Evolutionary conservation across 2,888 invertebrate genomes (phyloP).

Genomic region (Sarcophaga caerulescens): DNA sequence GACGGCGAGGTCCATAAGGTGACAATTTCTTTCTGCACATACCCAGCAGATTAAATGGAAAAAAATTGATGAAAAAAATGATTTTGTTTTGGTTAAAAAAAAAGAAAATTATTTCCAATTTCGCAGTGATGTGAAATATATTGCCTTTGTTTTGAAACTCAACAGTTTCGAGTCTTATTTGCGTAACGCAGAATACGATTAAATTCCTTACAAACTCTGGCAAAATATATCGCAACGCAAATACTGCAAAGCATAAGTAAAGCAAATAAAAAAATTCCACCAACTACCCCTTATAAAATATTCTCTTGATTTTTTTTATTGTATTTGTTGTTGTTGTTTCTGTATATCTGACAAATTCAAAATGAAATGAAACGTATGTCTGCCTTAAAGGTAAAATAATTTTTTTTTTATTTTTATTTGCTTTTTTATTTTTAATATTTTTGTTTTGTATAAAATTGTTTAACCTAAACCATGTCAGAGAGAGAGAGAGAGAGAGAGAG

Average conservation of each 20-base stretch:
- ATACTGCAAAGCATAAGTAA: constrained; percentile 33
- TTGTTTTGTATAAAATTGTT: constrained; percentile 34
- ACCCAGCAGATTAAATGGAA: too few species aligned
- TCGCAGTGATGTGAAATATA: too few species aligned
- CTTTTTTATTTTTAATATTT: constrained; percentile 18
- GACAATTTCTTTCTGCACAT: too few species aligned
- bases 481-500: constrained; percentile 5
- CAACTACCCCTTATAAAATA: constrained; percentile 57
- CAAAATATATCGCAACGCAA: background rate
- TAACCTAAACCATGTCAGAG: constrained; percentile 21
- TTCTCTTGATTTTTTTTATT: constrained; percentile 11
- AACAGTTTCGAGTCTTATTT: background rate
- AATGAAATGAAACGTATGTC: constrained; percentile 70
- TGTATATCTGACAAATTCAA: constrained; percentile 46
- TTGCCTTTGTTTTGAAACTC: too few species aligned
- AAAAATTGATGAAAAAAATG: too few species aligned
- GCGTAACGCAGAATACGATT: background rate
- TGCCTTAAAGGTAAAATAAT: constrained; percentile 76
- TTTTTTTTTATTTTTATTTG: constrained; percentile 46
- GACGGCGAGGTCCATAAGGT: too few species aligned
- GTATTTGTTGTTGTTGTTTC: background rate
- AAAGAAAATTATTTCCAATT: too few species aligned
- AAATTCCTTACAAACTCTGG: background rate
- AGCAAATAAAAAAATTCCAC: constrained; percentile 55
- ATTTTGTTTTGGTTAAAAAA: too few species aligned